Conservation (phyloP, 1,140 invertebrate species). For the Saxidomus purpurata region DNA sequence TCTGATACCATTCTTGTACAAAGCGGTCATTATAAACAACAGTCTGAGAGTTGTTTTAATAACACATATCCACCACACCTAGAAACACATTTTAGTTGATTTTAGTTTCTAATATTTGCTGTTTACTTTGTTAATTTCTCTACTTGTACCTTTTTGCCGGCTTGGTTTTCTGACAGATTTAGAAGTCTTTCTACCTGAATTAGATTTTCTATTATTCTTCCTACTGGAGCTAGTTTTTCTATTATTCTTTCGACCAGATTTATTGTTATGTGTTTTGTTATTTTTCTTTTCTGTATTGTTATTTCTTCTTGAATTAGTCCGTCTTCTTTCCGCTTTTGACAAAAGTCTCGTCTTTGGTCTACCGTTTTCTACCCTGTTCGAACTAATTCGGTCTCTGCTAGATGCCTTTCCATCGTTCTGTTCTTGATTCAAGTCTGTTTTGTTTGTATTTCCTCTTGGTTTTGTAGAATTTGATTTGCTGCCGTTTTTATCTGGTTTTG, state of each 20-base stretch:
- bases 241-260: neutral
- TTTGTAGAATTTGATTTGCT: neutral
- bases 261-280: neutral
- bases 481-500: neutral
- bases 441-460: neutral
- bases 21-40: no score
- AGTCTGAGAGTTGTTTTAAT: no score
- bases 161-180: neutral
- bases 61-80: no score
- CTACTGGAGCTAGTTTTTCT: neutral
- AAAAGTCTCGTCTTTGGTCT: neutral
- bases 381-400: neutral
- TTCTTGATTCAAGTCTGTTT: neutral
- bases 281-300: neutral
- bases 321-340: neutral
- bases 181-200: neutral
- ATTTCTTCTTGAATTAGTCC: neutral
- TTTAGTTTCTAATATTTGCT: neutral
- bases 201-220: neutral
- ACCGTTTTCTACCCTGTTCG: neutral
- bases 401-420: neutral
- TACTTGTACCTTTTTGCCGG: neutral
- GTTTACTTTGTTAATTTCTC: neutral
- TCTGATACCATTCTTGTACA: no score
- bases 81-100: no score